These are phyloP conservation scores for Scyliorhinus canicula DNA, from an alignment of 2,797 vertebrate species.

Conservation along the genomic window DNA sequence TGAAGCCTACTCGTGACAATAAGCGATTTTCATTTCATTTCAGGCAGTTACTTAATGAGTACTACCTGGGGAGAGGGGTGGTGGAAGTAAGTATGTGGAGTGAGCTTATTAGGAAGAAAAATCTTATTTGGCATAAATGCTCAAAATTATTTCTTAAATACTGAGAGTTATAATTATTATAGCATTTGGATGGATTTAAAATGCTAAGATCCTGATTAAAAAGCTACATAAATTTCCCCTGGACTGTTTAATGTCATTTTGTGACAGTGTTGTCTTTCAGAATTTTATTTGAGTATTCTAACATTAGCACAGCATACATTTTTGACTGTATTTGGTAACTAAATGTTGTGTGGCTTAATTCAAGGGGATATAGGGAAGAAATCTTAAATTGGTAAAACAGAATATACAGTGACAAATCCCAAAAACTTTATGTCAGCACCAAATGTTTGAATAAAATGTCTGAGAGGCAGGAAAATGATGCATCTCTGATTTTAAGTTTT, in stretches of 20 bases:
- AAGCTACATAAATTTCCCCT: not conserved
- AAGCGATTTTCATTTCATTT: too few species aligned
- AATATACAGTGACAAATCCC: not conserved
- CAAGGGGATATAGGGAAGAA: not conserved
- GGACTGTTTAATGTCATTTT: not conserved
- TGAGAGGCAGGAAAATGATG: not conserved
- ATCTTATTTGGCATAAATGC: not conserved
- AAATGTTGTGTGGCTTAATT: not conserved
- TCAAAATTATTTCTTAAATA: not conserved
- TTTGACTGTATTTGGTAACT: not conserved
- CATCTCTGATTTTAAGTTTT: not conserved
- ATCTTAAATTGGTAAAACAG: not conserved
- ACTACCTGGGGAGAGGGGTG: not conserved
- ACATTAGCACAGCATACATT: not conserved
- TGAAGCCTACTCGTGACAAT: too few species aligned
- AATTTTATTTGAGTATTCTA: not conserved
- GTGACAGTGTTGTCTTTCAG: not conserved
- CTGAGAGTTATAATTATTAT: not conserved
- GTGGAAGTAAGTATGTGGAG: not conserved
- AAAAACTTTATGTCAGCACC: not conserved
- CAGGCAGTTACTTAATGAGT: not conserved
- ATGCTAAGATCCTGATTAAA: not conserved
- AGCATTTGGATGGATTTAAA: not conserved
- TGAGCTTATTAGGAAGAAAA: not conserved
- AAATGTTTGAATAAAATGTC: not conserved